phyloP scores from a whole-genome alignment of 2,113 vertebrate genomes.

The Trichomycterus rosablanca region DNA sequence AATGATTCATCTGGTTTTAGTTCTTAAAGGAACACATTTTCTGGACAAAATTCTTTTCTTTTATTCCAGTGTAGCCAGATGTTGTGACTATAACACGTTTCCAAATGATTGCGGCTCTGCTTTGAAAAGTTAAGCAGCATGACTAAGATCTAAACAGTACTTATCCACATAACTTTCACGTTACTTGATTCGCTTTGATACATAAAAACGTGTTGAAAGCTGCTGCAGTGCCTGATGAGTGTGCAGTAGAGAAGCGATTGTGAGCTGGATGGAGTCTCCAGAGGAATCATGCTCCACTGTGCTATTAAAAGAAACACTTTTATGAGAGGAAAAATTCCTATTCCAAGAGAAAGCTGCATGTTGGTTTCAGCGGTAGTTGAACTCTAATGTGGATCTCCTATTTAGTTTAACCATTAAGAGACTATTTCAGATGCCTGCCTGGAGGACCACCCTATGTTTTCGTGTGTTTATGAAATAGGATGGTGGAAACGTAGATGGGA shows the following conservation, averaged over 20 bases:
- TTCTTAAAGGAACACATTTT: not conserved
- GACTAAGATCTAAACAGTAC: no score
- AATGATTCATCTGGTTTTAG: not conserved
- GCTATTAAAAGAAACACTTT: conserved; percentile 54
- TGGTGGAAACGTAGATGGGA: conserved; percentile 41
- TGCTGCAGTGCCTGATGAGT: not conserved
- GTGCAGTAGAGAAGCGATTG: not conserved
- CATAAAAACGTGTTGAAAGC: not conserved
- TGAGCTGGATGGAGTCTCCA: conserved; percentile 20
- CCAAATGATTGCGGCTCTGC: no score
- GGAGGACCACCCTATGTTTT: conserved; percentile 28
- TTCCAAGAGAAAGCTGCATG: conserved; percentile 40
- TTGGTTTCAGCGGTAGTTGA: conserved; percentile 41
- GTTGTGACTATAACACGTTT: no score
- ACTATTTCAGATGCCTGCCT: conserved; percentile 20
- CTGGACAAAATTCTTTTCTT: not conserved
- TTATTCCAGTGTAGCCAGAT: no score
- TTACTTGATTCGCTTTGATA: no score
- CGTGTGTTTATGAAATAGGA: conserved; percentile 16
- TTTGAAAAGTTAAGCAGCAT: no score
- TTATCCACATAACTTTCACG: no score
- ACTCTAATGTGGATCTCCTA: conserved; percentile 60
- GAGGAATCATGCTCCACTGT: conserved; percentile 14
- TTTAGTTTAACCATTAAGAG: conserved; percentile 35
- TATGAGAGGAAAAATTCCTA: conserved; percentile 41